Conservation (phyloP, 2,888 invertebrate species). For the Tinea pellionella region DNA sequence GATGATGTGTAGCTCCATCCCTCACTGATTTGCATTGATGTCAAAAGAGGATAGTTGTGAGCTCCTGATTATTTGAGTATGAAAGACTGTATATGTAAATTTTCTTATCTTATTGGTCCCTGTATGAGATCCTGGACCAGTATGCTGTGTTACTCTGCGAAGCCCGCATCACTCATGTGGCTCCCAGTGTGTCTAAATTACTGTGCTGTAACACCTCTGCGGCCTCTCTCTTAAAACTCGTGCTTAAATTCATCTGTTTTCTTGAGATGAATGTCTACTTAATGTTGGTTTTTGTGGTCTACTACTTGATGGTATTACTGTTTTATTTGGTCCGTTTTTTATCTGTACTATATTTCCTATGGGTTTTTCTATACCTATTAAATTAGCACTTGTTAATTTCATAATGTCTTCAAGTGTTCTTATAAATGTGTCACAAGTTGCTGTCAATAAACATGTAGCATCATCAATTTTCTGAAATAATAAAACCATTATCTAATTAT, state of each 20-base stretch:
- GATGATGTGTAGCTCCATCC: too few relatives aligned
- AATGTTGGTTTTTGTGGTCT: slow-evolving; percentile 42
- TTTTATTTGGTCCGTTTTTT: neutral
- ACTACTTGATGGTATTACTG: slow-evolving; percentile 18
- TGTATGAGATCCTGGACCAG: too few relatives aligned
- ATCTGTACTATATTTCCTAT: neutral
- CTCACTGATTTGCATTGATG: too few relatives aligned
- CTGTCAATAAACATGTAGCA: slow-evolving; percentile 77
- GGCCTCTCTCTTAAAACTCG: too few relatives aligned
- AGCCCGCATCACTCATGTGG: too few relatives aligned
- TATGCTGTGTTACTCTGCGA: too few relatives aligned
- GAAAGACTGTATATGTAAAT: too few relatives aligned
- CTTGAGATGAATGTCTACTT: slow-evolving; percentile 51
- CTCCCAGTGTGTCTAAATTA: too few relatives aligned
- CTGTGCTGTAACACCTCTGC: too few relatives aligned
- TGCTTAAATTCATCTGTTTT: slow-evolving; percentile 47
- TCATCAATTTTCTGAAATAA: slow-evolving; percentile 75
- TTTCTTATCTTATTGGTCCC: too few relatives aligned
- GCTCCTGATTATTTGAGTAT: too few relatives aligned
- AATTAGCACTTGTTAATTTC: slow-evolving; percentile 61
- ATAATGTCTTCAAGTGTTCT: slow-evolving; percentile 85
- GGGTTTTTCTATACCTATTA: slow-evolving; percentile 21
- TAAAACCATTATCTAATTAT: neutral
- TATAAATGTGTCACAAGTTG: slow-evolving; percentile 87
- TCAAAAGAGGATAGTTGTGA: too few relatives aligned